Base-by-base conservation (phyloP, 2,888 invertebrate genomes). In the Macaria liturata region DNA sequence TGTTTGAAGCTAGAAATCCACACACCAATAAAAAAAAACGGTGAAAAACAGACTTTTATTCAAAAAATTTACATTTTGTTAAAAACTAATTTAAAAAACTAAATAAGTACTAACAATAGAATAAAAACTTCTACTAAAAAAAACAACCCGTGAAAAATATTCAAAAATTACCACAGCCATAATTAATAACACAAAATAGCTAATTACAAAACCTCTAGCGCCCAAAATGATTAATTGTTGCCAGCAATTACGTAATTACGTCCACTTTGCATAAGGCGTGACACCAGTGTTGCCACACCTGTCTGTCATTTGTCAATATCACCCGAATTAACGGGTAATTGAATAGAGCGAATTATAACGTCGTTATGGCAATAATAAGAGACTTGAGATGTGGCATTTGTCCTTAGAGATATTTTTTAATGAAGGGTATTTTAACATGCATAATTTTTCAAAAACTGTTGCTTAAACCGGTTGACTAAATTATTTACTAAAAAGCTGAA, bases 201-300 rank as follows among this genome's bases (percentile, higher is more conserved):
- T 59, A 51, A 53, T 64, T 64, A 54, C 47, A 53, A 49, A 60
- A 49, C 51, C 56, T 54, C 65, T 51, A 51, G 54, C 55, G 64
- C 59, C 57, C 46, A 53, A 67, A 69, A 76, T 81, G 78, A 81
- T 81, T 78, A 80, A 82, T 81, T 74, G 71, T 71, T 62, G 54
- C 52, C 65, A 66, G 71, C 78, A 76, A 80, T 82, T 81, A 79
- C 68, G 67, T 69, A 76, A 80, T 80, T 74, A 76, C 65, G 40
- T 55, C 68, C 71, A 72, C 73, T 74, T 70, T 72, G 65, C 64
- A 69, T 64, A 67, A 75, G 73, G 80, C 71, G 79, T 76, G 80
- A 77, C 72, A 68, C 54, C 59, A 37, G 54, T 54, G 50, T 49
- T 59, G 59, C 68, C 70, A 61, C 75, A 75, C 77, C 81, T 78